Base-by-base conservation (phyloP, 2,797 vertebrate genomes). In the Lycodopsis pacificus region DNA sequence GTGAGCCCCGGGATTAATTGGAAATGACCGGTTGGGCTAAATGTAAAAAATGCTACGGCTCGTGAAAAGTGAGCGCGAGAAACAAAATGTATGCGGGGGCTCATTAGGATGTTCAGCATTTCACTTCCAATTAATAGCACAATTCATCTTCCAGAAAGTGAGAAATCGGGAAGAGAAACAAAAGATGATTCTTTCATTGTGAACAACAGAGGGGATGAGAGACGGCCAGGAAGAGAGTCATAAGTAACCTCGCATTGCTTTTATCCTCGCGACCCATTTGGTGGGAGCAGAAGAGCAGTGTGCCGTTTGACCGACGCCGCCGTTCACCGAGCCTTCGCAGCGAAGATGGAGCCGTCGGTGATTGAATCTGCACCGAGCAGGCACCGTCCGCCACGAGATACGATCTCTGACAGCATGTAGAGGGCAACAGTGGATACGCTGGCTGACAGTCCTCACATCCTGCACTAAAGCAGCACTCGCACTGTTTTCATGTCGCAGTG, bases 91-190 rank as follows among this genome's bases (percentile, higher is more conserved):
- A 87, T 81, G 76, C 79, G 15, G 70, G 40, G 79, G 14, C 40
- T 92, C 84, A 86, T 93, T 89, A 88, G 44, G 42, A 64, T 34
- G 73, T 71, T 87, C 69, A 63, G 74, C 74, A 30, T 88, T 88
- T 91, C 80, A 88, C 65, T 85, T 89, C 81, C 73, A 87, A 88
- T 90, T 89, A 91, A 85, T 74, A n/a, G 17, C 73, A 46, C 86
- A 76, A 88, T 90, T 91, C 78, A 85, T 91, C 82, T 87, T 70
- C 30, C 65, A 36, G 38, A 79, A 70, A 80, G 71, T 69, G 76
- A 85, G 84, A 68, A 82, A 77, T 81, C 79, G 64, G 51, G 76
- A 36, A 57, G 34, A 54, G 61, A 72, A 79, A 76, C 51, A 76
- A 70, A 85, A 72, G 59, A 51, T 73, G 40, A 27, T 85, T 73